Evolutionary conservation across 2,113 vertebrate species (phyloP), one percentile per base, ranked within the genome.

Genomic region (Myrmecobius fasciatus): DNA sequence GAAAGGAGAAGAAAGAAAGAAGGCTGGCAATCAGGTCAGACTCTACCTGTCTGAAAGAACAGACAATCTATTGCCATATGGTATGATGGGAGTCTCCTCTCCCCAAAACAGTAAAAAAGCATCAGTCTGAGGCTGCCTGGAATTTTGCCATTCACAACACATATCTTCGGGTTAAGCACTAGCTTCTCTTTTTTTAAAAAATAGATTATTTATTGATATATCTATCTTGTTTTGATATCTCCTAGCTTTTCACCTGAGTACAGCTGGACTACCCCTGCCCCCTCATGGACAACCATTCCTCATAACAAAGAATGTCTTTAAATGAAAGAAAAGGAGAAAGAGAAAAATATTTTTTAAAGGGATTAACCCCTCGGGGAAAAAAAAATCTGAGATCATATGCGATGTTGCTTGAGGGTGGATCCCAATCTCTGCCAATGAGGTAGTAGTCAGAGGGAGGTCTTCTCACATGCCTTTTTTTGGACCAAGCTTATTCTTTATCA

Each of bases 1-100:
- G 94, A 95, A 67, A 93, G 92, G 95, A 54, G 28, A 28, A 89
- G n/a, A 89, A 98, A 89, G 96, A 96, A 95, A 97, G 97, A 96
- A 95, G 95, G 97, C 96, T 97, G 95, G 96, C 94, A 95, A 48
- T 47, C 24, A 48, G 89, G 47, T 31, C 47, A 89, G 25, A 49
- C 48, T 28, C 24, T 49, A 48, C 46, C 89, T 49, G 89, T 89
- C 89, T 89, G 89, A 47, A 75, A 75, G 67, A 43, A 43, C 67
- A 75, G 36, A 43, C 67, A 75, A 75, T 75, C 67, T 17, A 75
- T n/a, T 75, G 67, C 67, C 67, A 75, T 75, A n/a, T 75, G 67
- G 17, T 75, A 43, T 75, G 67, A 75, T n/a, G n/a, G 67, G 67
- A n/a, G 67, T 75, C 67, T 75, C 67, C 36, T 75, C 36, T 75